A percentile compares a stretch with the other conserved stretches of the same genome.
These are phyloP conservation scores for Drosophila auraria DNA, from an alignment of 1,140 invertebrate species.

Conservation along the genomic window DNA sequence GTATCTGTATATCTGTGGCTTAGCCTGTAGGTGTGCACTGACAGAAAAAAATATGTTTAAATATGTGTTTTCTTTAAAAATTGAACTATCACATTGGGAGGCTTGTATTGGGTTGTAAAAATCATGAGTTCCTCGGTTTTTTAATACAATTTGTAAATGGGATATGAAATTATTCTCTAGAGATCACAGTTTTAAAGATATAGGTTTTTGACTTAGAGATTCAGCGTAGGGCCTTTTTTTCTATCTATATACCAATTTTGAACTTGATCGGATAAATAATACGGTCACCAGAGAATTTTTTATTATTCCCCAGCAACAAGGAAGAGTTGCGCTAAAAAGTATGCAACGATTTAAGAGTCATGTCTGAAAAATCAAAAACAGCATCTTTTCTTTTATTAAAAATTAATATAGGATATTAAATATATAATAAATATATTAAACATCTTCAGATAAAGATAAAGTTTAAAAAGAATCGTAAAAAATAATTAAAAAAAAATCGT, in stretches of 20 bases:
- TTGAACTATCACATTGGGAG: rapidly evolving
- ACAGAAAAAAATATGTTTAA: no score
- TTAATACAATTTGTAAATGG: no score
- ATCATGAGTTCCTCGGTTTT: no score
- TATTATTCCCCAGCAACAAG: no score
- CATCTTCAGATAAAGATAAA: not conserved
- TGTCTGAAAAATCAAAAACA: not conserved
- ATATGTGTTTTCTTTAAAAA: no score
- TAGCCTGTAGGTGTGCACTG: slow-evolving; percentile 31
- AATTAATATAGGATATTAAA: not conserved
- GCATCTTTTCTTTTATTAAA: not conserved
- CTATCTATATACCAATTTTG: not conserved
- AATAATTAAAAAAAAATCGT: no score
- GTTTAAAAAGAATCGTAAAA: no score
- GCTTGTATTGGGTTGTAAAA: not conserved
- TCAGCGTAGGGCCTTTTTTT: rapidly evolving
- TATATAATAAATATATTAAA: no score
- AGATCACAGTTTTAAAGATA: not conserved
- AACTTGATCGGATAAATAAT: not conserved
- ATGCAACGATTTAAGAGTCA: not conserved
- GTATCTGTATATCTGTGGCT: slow-evolving; percentile 28
- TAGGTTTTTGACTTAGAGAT: no score
- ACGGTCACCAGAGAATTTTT: no score
- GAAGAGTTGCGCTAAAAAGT: not conserved
- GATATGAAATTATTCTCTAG: not conserved